Base-by-base conservation (phyloP, 2,888 invertebrate species). In the Mythimna pallens region DNA sequence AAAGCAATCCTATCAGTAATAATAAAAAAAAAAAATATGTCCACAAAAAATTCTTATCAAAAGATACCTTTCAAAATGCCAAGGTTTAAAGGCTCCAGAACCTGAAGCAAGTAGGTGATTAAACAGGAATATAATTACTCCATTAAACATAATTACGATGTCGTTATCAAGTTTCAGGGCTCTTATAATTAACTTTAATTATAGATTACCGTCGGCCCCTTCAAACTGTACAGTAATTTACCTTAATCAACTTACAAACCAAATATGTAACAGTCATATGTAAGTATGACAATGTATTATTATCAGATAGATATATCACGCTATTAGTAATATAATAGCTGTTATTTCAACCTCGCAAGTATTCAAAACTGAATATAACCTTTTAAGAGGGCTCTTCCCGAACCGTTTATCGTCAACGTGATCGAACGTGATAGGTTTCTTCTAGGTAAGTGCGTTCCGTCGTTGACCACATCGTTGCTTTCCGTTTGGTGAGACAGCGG, bases 141-240 rank as follows among this genome's bases (percentile, higher is more conserved):
- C 80, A 80, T 81, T 83, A 83, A 67, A 80, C 84, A 75, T 83
- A 83, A 81, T 81, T 80, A 83, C 81, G 65, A 70, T 70, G 76
- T 67, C 80, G 67, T 81, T 81, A 81, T 81, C 80, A 80, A 81
- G 80, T 81, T 81, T 70, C 67, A 58, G 76, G 69, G 65, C 70
- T 70, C 70, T 76, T 64, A 83, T 83, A 83, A 81, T 81, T 75
- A 75, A 70, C 83, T 70, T 80, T 83, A 81, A 81, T 80, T 83
- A 83, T 80, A 80, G 76, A 81, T 81, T 65, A 83, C 67, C 66
- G 50, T 57, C 81, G 67, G 61, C 61, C 63, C 59, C 71, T 65
- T 83, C 59, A 50, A 70, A 66, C 66, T 40, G 55, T 43, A 50
- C 55, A 65, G 61, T 75, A 47, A 61, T 75, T 83, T 80, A 70